A percentile compares a stretch with the other conserved stretches of the same genome.
phyloP scores from a whole-genome alignment of 2,113 vertebrate species.

The Ginglymostoma cirratum region DNA sequence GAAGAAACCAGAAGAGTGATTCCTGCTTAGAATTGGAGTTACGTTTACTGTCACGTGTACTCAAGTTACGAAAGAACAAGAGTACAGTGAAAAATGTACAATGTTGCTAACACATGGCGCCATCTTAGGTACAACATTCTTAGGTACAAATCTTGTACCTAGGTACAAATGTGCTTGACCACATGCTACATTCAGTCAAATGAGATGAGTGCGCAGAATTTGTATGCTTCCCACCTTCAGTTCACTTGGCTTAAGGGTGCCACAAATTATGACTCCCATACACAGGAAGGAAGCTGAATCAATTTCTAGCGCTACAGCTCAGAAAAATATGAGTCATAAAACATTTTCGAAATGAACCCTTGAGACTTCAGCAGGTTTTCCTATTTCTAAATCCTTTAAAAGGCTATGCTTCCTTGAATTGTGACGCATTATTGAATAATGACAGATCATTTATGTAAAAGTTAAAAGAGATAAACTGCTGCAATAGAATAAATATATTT shows the following conservation, averaged over 20 bases:
- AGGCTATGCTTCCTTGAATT: too few relatives aligned
- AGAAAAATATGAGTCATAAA: neutral
- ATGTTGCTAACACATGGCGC: too few relatives aligned
- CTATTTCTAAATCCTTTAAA: neutral
- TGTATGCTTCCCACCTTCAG: neutral
- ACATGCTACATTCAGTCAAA: neutral
- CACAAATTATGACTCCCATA: neutral
- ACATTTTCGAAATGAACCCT: too few relatives aligned
- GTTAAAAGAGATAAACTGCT: neutral
- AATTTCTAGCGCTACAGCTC: neutral
- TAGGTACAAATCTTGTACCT: too few relatives aligned
- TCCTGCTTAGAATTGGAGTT: too few relatives aligned
- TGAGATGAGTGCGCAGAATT: neutral
- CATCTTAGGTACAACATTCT: too few relatives aligned
- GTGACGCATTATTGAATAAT: neutral
- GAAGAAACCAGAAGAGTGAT: neutral
- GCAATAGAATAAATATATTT: neutral
- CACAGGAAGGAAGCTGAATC: neutral
- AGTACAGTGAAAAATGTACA: too few relatives aligned
- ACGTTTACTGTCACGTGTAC: too few relatives aligned
- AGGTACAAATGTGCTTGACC: too few relatives aligned
- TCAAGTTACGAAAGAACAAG: too few relatives aligned
- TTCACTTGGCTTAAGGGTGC: neutral
- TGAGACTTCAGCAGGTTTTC: neutral
- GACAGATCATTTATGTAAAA: neutral